phyloP scores from a whole-genome alignment of 2,888 invertebrate species.

The Dendrolimus pini region DNA sequence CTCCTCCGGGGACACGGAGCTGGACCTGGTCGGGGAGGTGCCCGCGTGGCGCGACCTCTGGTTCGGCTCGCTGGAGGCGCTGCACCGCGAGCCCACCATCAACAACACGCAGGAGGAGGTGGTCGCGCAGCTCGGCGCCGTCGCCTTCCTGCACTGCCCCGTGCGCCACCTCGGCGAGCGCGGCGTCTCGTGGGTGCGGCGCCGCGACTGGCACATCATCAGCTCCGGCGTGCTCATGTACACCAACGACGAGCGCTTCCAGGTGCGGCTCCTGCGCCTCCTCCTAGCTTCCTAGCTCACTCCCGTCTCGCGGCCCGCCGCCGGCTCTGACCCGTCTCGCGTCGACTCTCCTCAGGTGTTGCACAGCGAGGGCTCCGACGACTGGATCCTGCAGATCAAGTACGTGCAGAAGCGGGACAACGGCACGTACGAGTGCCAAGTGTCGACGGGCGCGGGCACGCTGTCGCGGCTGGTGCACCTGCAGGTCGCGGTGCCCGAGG shows the following conservation, averaged over 20 bases:
- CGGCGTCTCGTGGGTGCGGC: conserved; percentile 91
- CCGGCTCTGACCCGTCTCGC: not conserved
- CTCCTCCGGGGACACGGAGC: conserved; percentile 12
- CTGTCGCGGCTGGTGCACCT: conserved; percentile 92
- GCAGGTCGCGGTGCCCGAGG: conserved; percentile 92
- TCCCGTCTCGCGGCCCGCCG: not conserved
- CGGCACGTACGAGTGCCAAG: conserved; percentile 95
- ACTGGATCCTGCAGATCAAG: conserved; percentile 95
- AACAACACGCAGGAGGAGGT: conserved; percentile 87
- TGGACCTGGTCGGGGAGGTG: conserved; percentile 32
- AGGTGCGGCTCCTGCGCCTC: conserved; percentile 34
- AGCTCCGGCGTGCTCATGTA: conserved; percentile 93
- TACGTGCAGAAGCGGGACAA: conserved; percentile 94
- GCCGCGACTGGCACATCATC: conserved; percentile 95
- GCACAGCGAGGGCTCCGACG: conserved; percentile 91
- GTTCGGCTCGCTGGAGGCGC: conserved; percentile 67
- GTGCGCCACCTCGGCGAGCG: conserved; percentile 86
- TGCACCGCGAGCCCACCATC: conserved; percentile 69
- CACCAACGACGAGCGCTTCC: conserved; percentile 92
- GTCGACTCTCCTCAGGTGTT: conserved; percentile 62
- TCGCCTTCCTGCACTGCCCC: conserved; percentile 88
- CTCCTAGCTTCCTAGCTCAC: not conserved
- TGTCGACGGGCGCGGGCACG: conserved; percentile 88
- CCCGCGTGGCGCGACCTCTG: conserved; percentile 81
- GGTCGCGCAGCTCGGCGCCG: conserved; percentile 85